phyloP scores from a whole-genome alignment of 2,888 invertebrate species.

The Dascillus cervinus region DNA sequence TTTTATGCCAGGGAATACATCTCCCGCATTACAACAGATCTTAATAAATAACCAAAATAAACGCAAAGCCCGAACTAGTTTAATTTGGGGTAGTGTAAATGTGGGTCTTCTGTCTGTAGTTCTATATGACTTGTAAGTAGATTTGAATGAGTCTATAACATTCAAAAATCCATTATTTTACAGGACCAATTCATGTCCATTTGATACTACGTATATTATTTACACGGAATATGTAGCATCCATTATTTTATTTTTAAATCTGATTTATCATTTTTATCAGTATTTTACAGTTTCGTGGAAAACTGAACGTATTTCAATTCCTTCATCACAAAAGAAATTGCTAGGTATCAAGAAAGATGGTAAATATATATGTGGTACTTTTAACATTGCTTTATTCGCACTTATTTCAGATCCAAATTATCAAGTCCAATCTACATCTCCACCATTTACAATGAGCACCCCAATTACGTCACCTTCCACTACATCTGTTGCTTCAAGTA shows the following conservation, averaged over 20 bases:
- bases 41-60: slow-evolving; percentile 4
- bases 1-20: neutral
- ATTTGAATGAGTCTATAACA: slow-evolving; percentile 2
- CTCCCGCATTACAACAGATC: slow-evolving; percentile 2
- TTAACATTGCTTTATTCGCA: slow-evolving; percentile 5
- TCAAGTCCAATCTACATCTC: too few relatives aligned
- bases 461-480: slow-evolving; percentile 13
- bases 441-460: too few relatives aligned
- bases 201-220: slow-evolving; percentile 39
- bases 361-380: slow-evolving; percentile 16
- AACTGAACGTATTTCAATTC: slow-evolving; percentile 43
- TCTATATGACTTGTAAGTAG: slow-evolving; percentile 54
- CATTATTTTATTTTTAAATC: slow-evolving; percentile 43
- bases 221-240: slow-evolving; percentile 43
- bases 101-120: slow-evolving; percentile 47
- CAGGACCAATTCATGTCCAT: slow-evolving; percentile 43
- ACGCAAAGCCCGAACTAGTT: slow-evolving; percentile 21
- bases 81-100: slow-evolving; percentile 55
- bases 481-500: slow-evolving; percentile 36
- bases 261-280: slow-evolving; percentile 45
- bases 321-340: slow-evolving; percentile 46
- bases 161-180: slow-evolving; percentile 24
- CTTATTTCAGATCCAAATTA: slow-evolving; percentile 2
- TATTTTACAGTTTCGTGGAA: slow-evolving; percentile 42
- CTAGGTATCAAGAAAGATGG: slow-evolving; percentile 46